phyloP scores from a whole-genome alignment of 2,888 invertebrate species.

The Hyposoter dolosus region DNA sequence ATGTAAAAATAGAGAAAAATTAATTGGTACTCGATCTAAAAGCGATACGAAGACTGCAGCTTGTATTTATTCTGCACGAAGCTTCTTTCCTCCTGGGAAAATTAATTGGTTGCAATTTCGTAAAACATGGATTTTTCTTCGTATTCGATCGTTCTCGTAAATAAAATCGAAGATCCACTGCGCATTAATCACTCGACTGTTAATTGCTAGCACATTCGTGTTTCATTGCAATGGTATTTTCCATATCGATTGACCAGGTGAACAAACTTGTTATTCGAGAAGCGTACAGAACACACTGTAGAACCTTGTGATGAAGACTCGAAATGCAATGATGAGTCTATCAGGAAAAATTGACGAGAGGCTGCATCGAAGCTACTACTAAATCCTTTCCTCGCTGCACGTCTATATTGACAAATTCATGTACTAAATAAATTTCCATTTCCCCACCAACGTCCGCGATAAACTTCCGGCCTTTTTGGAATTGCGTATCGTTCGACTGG shows the following conservation, averaged over 20 bases:
- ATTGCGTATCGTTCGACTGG: background rate
- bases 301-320: constrained; percentile 3
- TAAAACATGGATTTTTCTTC: background rate
- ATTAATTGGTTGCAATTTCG: background rate
- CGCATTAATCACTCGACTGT: background rate
- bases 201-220: background rate
- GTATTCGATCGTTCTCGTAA: background rate
- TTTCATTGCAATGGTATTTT: background rate
- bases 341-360: background rate
- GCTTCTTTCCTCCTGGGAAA: background rate
- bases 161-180: background rate
- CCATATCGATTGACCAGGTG: constrained; percentile 19
- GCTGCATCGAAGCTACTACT: background rate
- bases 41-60: background rate
- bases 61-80: background rate
- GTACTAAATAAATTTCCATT: constrained; percentile 9
- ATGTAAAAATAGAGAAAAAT: background rate
- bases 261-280: constrained; percentile 55
- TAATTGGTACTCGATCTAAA: background rate
- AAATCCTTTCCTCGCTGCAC: background rate
- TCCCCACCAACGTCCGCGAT: background rate
- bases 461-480: background rate
- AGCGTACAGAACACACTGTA: background rate
- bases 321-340: constrained; percentile 8
- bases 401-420: background rate